Base-by-base conservation (phyloP, 2,888 invertebrate species). In the Abscondita cerata region DNA sequence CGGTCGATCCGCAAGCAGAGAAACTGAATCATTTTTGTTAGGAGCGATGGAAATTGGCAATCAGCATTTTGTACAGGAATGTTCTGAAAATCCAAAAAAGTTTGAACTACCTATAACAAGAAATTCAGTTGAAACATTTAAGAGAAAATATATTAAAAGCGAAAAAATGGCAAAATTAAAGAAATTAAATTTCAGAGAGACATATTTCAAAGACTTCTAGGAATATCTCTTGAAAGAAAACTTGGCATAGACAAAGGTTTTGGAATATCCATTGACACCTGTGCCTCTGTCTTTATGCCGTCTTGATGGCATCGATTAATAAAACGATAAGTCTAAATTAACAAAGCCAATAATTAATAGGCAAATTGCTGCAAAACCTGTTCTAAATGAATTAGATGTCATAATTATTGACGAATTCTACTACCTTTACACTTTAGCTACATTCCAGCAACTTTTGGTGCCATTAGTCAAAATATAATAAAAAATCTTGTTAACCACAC, bases 41-140 rank as follows among this genome's bases (percentile, higher is more conserved):
- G 65, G 63, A 53, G 36, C 67, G n/a, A 57, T 66, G 52, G 47
- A 20, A 58, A 53, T 11, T 16, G 68, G 67, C n/a, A 18, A 60
- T 8, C 20, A 50, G 12, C 38, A 36, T 25, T 68, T 70, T 33
- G 59, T 68, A 38, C 12, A 56, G 20, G 65, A 70, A 56, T 70
- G 63, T 51, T 18, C 52, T 3, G 12, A 18, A 41, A n/a, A 57
- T 33, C 8, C 15, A 1, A n/a, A 52, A 1, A 51, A 66, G 48
- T 70, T 67, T 60, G 66, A 69, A 48, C 16, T 15, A 50, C 16
- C 38, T 8, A 36, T 57, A 3, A 52, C 2, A 11, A 52, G 12
- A 51, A 53, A 38, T 18, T 40, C 33, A 36, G 44, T 59, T 36
- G 16, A 4, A 1, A 25, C 12, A n/a, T 50, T 50, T 16, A 33